phyloP scores from a whole-genome alignment of 2,797 vertebrate genomes.

The Sebastes diploproa region DNA sequence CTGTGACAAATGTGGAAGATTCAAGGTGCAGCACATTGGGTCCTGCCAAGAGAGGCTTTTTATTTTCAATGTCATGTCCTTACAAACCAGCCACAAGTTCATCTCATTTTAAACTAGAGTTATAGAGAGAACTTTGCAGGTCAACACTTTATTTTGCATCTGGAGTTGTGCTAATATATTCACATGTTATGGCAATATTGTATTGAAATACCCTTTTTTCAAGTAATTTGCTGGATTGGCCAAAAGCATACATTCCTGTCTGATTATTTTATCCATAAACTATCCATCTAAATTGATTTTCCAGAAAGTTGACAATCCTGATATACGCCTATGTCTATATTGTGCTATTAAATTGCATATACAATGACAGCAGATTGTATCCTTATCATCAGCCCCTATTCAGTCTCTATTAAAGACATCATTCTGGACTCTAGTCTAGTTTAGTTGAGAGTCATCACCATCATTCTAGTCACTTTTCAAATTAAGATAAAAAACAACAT shows the following conservation, averaged over 20 bases:
- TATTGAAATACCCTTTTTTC: not conserved
- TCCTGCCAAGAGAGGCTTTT: not conserved
- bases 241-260: not conserved
- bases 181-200: not conserved
- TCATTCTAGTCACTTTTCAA: not conserved
- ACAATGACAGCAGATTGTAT: not conserved
- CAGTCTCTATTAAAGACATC: not conserved
- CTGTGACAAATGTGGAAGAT: not conserved
- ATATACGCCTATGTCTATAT: not conserved
- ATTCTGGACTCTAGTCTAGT: not conserved
- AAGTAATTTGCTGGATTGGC: not conserved
- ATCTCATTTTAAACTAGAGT: not conserved
- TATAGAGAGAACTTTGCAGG: not conserved
- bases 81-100: not conserved
- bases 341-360: not conserved
- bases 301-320: not conserved
- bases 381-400: not conserved
- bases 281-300: not conserved
- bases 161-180: not conserved
- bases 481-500: not conserved
- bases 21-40: not conserved
- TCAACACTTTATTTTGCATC: not conserved
- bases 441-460: not conserved
- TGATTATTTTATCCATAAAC: not conserved
- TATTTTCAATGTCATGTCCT: not conserved